Base-by-base conservation (phyloP, 2,888 invertebrate genomes). In the Agonopterix subpropinquella region DNA sequence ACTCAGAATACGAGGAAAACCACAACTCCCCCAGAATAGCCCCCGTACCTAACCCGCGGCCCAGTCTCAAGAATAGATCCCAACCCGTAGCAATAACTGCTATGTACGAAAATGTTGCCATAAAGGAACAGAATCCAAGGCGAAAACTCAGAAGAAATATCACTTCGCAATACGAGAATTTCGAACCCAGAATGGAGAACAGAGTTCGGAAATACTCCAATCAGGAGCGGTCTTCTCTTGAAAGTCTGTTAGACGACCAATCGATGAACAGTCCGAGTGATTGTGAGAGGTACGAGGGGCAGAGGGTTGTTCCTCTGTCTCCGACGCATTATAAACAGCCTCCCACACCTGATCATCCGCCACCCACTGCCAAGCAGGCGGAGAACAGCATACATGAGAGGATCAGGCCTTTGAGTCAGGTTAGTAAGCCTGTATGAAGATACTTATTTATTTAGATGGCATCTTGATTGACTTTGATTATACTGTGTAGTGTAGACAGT, bases 271-370 rank as follows among this genome's bases (percentile, higher is more conserved):
- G 84, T 58, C 89, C 87, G 28, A 80, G 83, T 59, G 80, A 89
- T 64, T 83, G 84, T 65, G 89, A 89, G 60, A 73, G 84, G 55
- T 80, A 71, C 55, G 81, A 81, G 10, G 80, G 80, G 43, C 70
- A 74, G 56, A 89, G 84, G 74, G 65, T 82, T 18, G 74, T 90
- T 63, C 97, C 97, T 0, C 86, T 95, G 62, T 96, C 96, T 61
- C 97, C 97, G 13, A 95, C 96, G 45, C 95, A 96, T 73, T 97
- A 97, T 67, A 91, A 92, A 47, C 97, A 97, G 80, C 97, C 97
- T 9, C 96, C 97, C 8, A 98, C 97, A 9, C 97, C 97, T 0
- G 97, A 97, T 63, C 97, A 97, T 83, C 97, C 97, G 3, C 97
- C 98, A 1, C 98, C 98, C 0, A 94, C 96, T 8, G 96, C 97